Conservation (phyloP, 1,140 invertebrate genomes). For the Euwallacea similis region DNA sequence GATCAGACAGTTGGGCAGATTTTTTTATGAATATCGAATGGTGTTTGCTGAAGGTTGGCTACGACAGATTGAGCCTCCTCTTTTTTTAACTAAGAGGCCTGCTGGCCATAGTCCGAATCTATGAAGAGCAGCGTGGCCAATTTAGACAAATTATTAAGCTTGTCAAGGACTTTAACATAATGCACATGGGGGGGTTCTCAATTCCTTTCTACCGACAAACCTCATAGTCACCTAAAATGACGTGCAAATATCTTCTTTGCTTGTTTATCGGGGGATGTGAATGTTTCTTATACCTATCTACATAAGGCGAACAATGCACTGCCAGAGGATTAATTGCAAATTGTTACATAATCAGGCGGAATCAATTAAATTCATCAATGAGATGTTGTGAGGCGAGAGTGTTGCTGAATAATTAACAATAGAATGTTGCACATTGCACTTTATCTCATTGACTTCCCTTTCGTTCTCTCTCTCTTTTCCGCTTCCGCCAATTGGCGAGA, state of each 20-base stretch:
- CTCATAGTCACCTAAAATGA: too few relatives aligned
- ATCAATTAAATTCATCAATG: constrained; percentile 37
- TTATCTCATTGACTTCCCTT: constrained; percentile 20
- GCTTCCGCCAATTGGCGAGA: constrained; percentile 22
- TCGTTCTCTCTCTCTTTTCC: constrained; percentile 14
- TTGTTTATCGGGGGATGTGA: too few relatives aligned
- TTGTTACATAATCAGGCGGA: constrained; percentile 32
- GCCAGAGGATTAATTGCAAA: constrained; percentile 31
- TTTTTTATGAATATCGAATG: constrained; percentile 37
- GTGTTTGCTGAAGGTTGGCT: constrained; percentile 11
- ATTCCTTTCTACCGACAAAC: too few relatives aligned
- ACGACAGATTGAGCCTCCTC: constrained; percentile 1
- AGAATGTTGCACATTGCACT: constrained; percentile 29
- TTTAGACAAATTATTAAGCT: constrained; percentile 8
- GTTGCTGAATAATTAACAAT: constrained; percentile 36
- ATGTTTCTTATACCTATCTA: neutral
- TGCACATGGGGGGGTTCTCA: neutral
- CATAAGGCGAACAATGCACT: constrained; percentile 18
- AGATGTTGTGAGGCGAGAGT: constrained; percentile 31
- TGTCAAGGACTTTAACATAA: constrained; percentile 8
- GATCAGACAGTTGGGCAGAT: constrained; percentile 20
- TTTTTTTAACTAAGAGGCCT: too few relatives aligned
- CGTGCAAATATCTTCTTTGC: too few relatives aligned
- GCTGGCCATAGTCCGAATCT: neutral
- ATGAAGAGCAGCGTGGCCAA: constrained; percentile 9